Evolutionary conservation across 2,888 invertebrate species (phyloP).

Genomic region (Frankliniella fusca): DNA sequence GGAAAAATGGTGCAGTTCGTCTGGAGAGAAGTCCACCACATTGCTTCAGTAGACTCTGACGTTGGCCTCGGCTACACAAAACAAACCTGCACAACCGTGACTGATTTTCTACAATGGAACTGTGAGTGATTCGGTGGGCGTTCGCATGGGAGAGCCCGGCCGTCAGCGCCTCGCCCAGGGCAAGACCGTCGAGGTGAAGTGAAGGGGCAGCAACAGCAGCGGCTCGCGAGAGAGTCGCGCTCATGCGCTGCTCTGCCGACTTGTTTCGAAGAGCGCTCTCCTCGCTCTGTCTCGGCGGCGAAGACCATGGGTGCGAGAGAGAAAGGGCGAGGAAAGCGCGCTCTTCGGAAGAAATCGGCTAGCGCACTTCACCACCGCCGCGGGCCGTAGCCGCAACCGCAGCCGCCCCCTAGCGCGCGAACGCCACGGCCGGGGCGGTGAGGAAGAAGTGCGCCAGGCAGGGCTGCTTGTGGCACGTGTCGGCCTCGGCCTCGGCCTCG

Average conservation of each 20-base stretch:
- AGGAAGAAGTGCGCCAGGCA: not conserved
- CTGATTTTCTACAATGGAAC: too few species aligned
- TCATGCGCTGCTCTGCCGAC: not conserved
- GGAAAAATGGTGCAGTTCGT: too few species aligned
- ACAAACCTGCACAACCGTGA: too few species aligned
- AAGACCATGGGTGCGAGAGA: not conserved
- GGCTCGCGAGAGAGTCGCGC: too few species aligned
- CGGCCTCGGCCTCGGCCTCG: not conserved
- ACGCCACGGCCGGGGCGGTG: constrained; percentile 6
- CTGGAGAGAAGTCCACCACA: too few species aligned
- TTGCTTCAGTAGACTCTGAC: too few species aligned
- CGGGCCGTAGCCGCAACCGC: too few species aligned
- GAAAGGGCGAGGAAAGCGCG: not conserved
- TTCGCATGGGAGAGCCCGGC: too few species aligned
- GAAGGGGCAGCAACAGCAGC: not conserved
- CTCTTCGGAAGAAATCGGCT: not conserved
- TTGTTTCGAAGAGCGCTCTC: not conserved
- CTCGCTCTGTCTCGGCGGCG: not conserved
- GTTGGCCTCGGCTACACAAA: too few species aligned
- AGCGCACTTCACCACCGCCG: too few species aligned
- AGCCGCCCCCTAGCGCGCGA: not conserved
- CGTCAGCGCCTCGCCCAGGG: not conserved
- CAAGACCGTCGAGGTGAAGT: not conserved
- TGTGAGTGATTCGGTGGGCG: too few species aligned
- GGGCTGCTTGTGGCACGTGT: constrained; percentile 1